Conservation (phyloP, 2,113 vertebrate genomes). For the Sylvia atricapilla region DNA sequence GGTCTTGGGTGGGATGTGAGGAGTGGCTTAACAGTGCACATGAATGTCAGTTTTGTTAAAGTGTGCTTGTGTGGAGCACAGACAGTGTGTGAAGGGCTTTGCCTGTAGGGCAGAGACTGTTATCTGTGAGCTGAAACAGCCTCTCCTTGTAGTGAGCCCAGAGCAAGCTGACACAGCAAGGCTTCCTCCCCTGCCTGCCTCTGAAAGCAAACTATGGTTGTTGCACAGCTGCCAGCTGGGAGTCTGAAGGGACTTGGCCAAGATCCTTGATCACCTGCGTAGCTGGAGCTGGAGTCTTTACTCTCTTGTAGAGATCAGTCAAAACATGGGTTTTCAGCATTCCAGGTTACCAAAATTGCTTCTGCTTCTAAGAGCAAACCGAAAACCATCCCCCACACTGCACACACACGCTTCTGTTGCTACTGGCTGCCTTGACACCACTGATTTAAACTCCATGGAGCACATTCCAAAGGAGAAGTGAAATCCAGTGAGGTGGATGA, state of each 20-base stretch:
- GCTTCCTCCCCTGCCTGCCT: not conserved
- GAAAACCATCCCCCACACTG: accelerated
- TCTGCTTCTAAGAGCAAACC: not conserved
- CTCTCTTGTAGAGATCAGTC: not conserved
- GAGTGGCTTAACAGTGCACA: not conserved
- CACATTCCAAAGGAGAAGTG: not conserved
- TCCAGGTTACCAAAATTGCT: not conserved
- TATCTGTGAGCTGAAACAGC: not conserved
- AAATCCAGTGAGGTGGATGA: not conserved
- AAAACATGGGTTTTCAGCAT: not conserved
- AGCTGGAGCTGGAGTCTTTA: not conserved
- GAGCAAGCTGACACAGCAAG: not conserved
- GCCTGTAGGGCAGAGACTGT: not conserved
- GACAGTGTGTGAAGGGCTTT: not conserved
- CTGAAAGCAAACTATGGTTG: not conserved
- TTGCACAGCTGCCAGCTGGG: not conserved
- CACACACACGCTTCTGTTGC: accelerated
- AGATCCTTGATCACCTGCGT: not conserved
- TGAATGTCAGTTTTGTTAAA: not conserved
- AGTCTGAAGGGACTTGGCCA: not conserved
- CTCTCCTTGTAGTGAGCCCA: not conserved
- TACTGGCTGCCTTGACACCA: not conserved
- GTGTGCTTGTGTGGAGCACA: not conserved
- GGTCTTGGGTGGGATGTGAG: not conserved
- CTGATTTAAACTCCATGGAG: not conserved